A percentile compares a stretch with the other conserved stretches of the same genome.
Evolutionary conservation across 2,797 vertebrate species (phyloP).

Genomic region (Pseudomugil tenellus): DNA sequence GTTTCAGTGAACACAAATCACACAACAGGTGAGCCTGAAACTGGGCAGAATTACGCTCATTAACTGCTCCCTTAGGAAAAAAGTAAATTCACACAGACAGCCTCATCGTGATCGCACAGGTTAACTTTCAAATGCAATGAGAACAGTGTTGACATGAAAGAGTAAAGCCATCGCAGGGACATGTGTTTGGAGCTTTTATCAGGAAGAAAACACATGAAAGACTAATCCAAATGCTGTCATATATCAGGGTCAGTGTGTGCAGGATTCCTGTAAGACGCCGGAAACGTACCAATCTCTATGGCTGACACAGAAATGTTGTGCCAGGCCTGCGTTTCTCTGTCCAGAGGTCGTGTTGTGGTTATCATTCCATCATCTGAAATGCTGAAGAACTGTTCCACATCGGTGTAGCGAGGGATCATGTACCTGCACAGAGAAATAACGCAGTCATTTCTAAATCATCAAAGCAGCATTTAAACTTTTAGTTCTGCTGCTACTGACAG

Average conservation of each 20-base stretch:
- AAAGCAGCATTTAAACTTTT: no score
- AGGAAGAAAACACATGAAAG: not conserved
- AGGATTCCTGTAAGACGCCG: not conserved
- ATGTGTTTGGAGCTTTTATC: not conserved
- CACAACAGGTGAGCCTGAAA: slow-evolving; percentile 3
- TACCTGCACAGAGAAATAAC: slow-evolving; percentile 83
- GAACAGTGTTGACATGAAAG: not conserved
- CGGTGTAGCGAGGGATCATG: slow-evolving; percentile 94
- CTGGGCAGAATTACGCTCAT: not conserved
- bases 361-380: slow-evolving; percentile 93
- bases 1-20: not conserved
- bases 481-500: not conserved
- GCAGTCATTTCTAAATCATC: not conserved
- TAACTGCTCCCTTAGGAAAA: not conserved
- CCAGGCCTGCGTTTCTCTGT: slow-evolving; percentile 93
- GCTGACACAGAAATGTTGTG: slow-evolving; percentile 97
- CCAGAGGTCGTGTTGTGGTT: slow-evolving; percentile 90
- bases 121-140: not conserved
- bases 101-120: not conserved
- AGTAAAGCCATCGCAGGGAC: not conserved
- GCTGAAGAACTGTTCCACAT: slow-evolving; percentile 95
- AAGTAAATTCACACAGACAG: not conserved
- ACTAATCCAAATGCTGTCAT: not conserved
- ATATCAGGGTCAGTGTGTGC: not conserved
- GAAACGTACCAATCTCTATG: slow-evolving; percentile 87